Evolutionary conservation across 2,113 vertebrate species (phyloP).

Genomic region (Tiliqua scincoides): DNA sequence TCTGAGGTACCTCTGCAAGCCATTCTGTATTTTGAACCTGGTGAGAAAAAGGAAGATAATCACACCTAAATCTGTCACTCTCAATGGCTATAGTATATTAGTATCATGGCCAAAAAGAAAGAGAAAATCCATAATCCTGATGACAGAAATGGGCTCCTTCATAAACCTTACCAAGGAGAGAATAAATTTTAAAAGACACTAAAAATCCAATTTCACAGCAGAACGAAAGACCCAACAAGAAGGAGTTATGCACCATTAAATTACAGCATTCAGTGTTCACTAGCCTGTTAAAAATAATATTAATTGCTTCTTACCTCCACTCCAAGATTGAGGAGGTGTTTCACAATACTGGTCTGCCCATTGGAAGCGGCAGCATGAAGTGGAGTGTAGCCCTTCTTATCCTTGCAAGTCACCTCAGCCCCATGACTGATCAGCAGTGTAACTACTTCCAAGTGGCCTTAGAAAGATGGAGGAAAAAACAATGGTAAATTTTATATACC

Average conservation of each 20-base stretch:
- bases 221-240: neutral
- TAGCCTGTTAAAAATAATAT: neutral
- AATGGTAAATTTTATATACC: neutral
- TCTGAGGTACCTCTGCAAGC: conserved; percentile 19
- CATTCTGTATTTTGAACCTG: conserved; percentile 23
- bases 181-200: neutral
- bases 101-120: neutral
- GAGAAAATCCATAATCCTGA: neutral
- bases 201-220: neutral
- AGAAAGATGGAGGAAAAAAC: conserved; percentile 34
- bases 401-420: conserved; percentile 93
- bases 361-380: conserved; percentile 94
- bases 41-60: neutral
- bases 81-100: conserved; percentile 4
- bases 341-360: conserved; percentile 90
- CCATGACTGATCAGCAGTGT: conserved; percentile 90
- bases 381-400: conserved; percentile 95
- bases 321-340: conserved; percentile 92
- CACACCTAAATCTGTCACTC: neutral
- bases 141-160: conserved; percentile 20
- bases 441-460: conserved; percentile 95
- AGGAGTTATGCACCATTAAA: neutral
- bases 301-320: conserved; percentile 84
- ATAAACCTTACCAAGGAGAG: conserved; percentile 7
- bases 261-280: neutral